phyloP scores from a whole-genome alignment of 2,888 invertebrate genomes.

The Ophion slaviceki region DNA sequence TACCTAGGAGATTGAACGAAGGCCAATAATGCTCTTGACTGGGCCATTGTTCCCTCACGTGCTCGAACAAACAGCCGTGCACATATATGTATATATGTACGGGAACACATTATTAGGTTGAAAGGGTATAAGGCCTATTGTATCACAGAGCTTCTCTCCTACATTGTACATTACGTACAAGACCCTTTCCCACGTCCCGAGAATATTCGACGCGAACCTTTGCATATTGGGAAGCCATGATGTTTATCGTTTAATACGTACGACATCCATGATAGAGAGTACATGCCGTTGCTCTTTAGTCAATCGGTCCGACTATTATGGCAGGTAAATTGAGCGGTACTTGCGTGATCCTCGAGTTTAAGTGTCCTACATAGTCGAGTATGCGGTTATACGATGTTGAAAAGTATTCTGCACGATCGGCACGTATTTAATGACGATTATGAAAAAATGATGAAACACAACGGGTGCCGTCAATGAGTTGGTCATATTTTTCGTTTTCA shows the following conservation, averaged over 20 bases:
- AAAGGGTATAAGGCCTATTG: constrained; percentile 47
- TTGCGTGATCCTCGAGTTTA: not conserved
- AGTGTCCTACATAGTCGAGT: not conserved
- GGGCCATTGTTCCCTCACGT: constrained; percentile 63
- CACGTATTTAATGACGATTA: constrained; percentile 7
- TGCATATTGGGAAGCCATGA: constrained; percentile 35
- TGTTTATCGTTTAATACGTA: constrained; percentile 15
- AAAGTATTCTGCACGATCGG: not conserved
- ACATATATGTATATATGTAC: not conserved
- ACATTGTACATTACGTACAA: constrained; percentile 23
- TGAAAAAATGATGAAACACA: not conserved
- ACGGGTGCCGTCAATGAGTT: not conserved
- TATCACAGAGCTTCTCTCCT: constrained; percentile 40
- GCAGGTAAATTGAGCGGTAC: constrained; percentile 35
- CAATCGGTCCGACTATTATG: constrained; percentile 36
- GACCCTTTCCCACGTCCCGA: constrained; percentile 61
- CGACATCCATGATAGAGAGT: constrained; percentile 9
- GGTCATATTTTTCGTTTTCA: not conserved
- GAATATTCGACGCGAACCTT: constrained; percentile 47
- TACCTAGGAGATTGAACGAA: constrained; percentile 47
- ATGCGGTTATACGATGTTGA: not conserved
- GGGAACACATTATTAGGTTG: constrained; percentile 46
- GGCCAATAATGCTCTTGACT: constrained; percentile 67
- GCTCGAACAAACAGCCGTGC: constrained; percentile 56
- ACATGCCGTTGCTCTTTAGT: constrained; percentile 30